A percentile compares a stretch with the other conserved stretches of the same genome.
phyloP scores from a whole-genome alignment of 2,797 vertebrate genomes.

The Avahi laniger region DNA sequence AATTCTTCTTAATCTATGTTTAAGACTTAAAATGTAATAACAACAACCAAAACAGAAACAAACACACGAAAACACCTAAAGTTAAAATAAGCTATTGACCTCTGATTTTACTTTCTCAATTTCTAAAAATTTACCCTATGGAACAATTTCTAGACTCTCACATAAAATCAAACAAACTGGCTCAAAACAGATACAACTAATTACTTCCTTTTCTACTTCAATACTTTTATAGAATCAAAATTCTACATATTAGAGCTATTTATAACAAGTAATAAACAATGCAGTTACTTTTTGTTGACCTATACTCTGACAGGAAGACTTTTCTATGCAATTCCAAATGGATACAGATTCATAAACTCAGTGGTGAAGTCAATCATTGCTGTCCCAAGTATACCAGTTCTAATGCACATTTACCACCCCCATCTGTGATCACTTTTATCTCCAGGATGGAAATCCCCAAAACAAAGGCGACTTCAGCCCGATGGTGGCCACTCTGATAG shows the following conservation, averaged over 20 bases:
- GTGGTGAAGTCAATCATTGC: not conserved
- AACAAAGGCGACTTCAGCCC: not conserved
- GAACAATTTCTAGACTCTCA: not conserved
- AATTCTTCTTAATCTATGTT: not conserved
- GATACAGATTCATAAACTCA: not conserved
- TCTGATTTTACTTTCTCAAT: not conserved
- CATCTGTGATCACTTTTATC: not conserved
- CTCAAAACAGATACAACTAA: not conserved
- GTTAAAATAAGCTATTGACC: not conserved
- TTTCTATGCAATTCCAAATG: not conserved
- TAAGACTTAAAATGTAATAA: not conserved
- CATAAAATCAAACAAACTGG: slow-evolving; percentile 22
- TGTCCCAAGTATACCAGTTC: not conserved
- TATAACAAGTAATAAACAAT: not conserved
- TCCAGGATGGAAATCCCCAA: not conserved
- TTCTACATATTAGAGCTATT: not conserved
- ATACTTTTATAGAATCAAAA: slow-evolving; percentile 7
- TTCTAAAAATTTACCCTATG: not conserved
- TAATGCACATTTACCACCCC: not conserved
- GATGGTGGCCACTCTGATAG: not conserved
- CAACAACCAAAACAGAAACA: not conserved
- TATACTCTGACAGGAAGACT: not conserved
- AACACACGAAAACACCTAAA: not conserved
- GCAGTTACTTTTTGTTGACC: not conserved
- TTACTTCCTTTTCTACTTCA: not conserved